Evolutionary conservation across 2,113 vertebrate species (phyloP).

Genomic region (Oceanites oceanicus): DNA sequence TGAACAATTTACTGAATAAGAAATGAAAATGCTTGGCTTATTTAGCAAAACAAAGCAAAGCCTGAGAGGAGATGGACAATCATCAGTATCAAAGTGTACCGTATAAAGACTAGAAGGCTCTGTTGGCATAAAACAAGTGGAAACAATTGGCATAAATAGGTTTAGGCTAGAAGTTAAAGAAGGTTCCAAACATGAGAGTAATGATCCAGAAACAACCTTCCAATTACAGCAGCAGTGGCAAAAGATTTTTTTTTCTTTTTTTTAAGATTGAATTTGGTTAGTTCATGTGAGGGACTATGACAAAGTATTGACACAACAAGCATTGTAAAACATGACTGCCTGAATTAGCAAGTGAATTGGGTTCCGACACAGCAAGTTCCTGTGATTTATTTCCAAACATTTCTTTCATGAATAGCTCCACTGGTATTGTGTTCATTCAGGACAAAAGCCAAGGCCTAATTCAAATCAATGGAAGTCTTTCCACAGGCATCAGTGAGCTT

Average conservation of each 20-base stretch:
- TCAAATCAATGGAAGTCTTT: constrained; percentile 34
- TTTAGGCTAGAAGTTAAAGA: background rate
- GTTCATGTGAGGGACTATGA: background rate
- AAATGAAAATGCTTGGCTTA: background rate
- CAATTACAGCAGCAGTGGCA: background rate
- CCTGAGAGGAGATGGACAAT: background rate
- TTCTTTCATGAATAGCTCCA: constrained; percentile 7
- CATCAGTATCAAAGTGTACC: background rate
- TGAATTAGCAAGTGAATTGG: constrained; percentile 29
- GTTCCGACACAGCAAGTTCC: background rate
- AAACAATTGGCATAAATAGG: background rate
- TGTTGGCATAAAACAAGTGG: background rate
- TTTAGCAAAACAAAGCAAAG: background rate
- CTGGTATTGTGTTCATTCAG: constrained; percentile 32
- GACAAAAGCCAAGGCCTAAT: constrained; percentile 44
- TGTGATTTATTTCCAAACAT: constrained; percentile 42
- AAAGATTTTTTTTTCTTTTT: background rate
- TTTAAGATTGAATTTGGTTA: background rate
- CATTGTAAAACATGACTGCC: background rate
- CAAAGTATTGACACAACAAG: background rate
- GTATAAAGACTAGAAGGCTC: background rate
- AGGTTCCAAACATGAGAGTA: background rate
- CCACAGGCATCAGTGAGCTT: background rate
- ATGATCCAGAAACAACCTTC: background rate
- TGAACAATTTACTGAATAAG: background rate